These are phyloP conservation scores for Aldrovandia affinis DNA, from an alignment of 2,797 vertebrate genomes.

Conservation along the genomic window DNA sequence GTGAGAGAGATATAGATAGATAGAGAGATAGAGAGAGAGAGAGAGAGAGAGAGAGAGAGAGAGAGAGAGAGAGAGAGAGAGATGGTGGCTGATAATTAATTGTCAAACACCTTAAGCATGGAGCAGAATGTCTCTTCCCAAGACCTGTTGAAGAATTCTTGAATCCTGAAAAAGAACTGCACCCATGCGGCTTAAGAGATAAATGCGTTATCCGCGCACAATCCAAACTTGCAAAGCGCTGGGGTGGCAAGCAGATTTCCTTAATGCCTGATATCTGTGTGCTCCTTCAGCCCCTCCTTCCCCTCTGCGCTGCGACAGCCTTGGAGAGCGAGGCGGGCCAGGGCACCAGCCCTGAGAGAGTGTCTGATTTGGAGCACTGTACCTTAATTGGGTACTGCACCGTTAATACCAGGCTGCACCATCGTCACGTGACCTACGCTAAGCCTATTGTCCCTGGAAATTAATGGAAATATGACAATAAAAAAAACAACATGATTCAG, in stretches of 20 bases:
- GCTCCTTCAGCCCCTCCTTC: too few relatives aligned
- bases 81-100: slow-evolving; percentile 9
- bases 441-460: neutral
- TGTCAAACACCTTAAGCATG: neutral
- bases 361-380: neutral
- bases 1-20: too few relatives aligned
- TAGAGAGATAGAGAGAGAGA: too few relatives aligned
- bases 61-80: neutral
- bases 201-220: slow-evolving; percentile 62
- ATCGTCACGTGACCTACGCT: neutral
- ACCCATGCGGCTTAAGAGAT: slow-evolving; percentile 55
- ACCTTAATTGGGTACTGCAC: neutral
- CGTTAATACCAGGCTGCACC: neutral
- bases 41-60: neutral
- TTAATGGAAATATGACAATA: neutral
- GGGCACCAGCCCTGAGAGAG: too few relatives aligned
- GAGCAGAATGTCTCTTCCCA: slow-evolving; percentile 27
- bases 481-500: neutral
- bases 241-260: slow-evolving; percentile 65
- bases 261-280: slow-evolving; percentile 45
- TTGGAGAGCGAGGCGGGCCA: too few relatives aligned
- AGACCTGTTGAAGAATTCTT: slow-evolving; percentile 59
- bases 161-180: slow-evolving; percentile 59
- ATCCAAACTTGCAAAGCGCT: slow-evolving; percentile 80
- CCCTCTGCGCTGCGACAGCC: too few relatives aligned